phyloP scores from a whole-genome alignment of 2,797 vertebrate species.

The Falco rusticolus region DNA sequence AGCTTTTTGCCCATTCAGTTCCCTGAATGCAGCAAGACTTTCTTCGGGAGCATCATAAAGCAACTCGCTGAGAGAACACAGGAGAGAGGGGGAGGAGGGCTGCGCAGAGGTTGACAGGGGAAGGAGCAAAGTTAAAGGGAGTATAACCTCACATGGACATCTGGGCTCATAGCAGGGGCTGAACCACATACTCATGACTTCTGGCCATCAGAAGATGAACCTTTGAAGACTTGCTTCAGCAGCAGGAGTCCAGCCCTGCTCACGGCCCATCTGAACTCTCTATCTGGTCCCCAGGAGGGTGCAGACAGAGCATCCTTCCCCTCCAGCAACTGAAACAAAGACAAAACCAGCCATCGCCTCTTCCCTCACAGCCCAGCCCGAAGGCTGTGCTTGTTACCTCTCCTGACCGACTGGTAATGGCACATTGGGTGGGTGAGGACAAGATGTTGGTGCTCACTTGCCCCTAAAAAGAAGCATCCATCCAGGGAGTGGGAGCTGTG shows the following conservation, averaged over 20 bases:
- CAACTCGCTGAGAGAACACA: neutral
- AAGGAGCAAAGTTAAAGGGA: neutral
- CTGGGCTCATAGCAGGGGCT: neutral
- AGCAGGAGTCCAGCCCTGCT: neutral
- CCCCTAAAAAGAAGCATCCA: neutral
- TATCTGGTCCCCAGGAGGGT: accelerated
- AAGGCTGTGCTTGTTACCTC: neutral
- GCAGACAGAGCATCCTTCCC: neutral
- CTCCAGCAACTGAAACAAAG: neutral
- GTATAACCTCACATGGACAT: neutral
- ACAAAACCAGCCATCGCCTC: neutral
- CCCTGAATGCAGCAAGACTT: neutral
- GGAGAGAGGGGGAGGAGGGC: neutral
- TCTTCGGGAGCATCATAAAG: neutral
- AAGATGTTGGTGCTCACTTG: neutral
- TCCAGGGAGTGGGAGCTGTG: neutral
- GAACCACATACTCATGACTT: neutral
- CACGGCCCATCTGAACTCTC: neutral
- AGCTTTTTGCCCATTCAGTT: neutral
- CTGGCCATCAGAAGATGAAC: neutral
- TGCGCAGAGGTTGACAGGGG: accelerated
- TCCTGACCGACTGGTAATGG: accelerated
- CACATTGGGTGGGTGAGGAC: neutral
- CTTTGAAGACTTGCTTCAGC: neutral
- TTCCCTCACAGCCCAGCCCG: neutral